A percentile compares a stretch with the other conserved stretches of the same genome.
Conservation (phyloP, 1,140 invertebrate genomes). For the Acromyrmex heyeri region DNA sequence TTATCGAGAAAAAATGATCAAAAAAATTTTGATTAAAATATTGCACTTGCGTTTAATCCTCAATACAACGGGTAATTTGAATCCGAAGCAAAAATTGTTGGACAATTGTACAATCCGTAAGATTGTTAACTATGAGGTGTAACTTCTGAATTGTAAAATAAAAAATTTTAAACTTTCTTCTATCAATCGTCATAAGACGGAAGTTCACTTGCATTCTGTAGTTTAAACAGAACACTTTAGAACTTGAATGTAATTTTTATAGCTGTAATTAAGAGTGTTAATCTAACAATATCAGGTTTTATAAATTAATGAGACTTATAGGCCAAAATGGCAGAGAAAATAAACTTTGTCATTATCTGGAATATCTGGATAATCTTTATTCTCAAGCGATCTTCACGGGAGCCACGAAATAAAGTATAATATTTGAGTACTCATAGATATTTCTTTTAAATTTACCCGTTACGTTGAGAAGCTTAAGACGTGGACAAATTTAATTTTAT, state of each 20-base stretch:
- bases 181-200: too few species aligned
- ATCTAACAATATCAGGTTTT: neutral
- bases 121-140: too few species aligned
- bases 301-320: neutral
- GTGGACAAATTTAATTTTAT: slow-evolving; percentile 37
- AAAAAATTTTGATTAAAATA: neutral
- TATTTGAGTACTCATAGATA: slow-evolving; percentile 13
- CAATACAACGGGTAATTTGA: too few species aligned
- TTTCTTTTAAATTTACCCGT: slow-evolving; percentile 46
- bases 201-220: too few species aligned
- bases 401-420: slow-evolving; percentile 8
- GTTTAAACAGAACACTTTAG: too few species aligned
- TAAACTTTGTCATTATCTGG: slow-evolving; percentile 37
- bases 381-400: neutral
- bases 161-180: too few species aligned
- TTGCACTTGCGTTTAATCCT: neutral
- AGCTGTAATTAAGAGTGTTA: neutral
- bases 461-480: slow-evolving; percentile 47
- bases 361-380: slow-evolving; percentile 25
- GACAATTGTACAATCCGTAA: too few species aligned
- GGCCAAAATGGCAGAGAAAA: neutral
- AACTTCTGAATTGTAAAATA: too few species aligned
- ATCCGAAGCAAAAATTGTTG: too few species aligned
- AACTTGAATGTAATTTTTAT: too few species aligned
- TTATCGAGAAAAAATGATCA: too few species aligned